Conservation (phyloP, 1,140 invertebrate species). For the Papilio machaon region DNA sequence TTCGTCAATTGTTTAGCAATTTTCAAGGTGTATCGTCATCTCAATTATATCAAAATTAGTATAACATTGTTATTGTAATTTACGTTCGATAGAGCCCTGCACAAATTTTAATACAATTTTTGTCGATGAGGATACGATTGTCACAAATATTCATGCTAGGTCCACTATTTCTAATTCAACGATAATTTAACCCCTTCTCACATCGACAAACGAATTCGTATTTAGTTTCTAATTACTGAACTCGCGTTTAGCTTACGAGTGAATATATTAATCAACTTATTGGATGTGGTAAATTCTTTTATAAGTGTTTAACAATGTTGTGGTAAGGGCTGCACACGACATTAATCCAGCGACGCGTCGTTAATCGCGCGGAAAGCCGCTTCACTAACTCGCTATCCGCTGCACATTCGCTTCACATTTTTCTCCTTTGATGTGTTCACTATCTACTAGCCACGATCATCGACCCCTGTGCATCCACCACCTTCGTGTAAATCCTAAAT, state of each 20-base stretch:
- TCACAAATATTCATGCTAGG: too few relatives aligned
- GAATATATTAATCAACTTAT: not conserved
- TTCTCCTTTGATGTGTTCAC: slow-evolving; percentile 81
- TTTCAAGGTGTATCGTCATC: too few relatives aligned
- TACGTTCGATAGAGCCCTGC: too few relatives aligned
- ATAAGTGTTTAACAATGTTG: not conserved
- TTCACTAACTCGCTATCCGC: slow-evolving; percentile 74
- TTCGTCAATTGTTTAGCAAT: too few relatives aligned
- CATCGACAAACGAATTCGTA: too few relatives aligned
- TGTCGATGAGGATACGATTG: too few relatives aligned
- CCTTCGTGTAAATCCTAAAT: slow-evolving; percentile 1
- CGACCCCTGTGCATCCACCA: slow-evolving; percentile 55
- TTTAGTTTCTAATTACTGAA: not conserved
- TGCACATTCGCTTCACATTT: slow-evolving; percentile 80
- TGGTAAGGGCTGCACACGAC: slow-evolving; percentile 56
- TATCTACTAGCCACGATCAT: slow-evolving; percentile 72
- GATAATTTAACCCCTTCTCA: too few relatives aligned
- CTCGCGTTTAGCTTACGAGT: not conserved
- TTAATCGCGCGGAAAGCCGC: slow-evolving; percentile 77
- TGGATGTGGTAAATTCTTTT: not conserved
- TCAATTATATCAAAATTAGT: too few relatives aligned
- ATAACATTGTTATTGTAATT: too few relatives aligned
- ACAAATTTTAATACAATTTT: too few relatives aligned
- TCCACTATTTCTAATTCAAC: too few relatives aligned
- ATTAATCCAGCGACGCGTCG: slow-evolving; percentile 71